Base-by-base conservation (phyloP, 1,140 invertebrate genomes). In the Drosophila virilis region DNA sequence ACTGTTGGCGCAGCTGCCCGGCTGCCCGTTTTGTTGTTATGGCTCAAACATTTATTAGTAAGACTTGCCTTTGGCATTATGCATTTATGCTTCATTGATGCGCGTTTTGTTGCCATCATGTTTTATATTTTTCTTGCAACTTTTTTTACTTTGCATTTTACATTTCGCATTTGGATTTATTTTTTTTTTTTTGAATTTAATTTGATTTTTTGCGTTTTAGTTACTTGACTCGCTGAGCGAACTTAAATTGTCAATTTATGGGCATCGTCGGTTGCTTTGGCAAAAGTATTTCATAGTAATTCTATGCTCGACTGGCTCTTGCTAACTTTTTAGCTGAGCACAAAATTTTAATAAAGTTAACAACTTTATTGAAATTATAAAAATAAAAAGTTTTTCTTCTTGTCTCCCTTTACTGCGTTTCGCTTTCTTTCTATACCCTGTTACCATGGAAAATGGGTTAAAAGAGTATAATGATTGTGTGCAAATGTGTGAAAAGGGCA, bases 171-270 rank as follows among this genome's bases (percentile, higher is more conserved):
- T 48, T 35, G 43, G 22, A 28, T 28, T 4, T 28, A 5, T 28
- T 28, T 28, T 4, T 28, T 28, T 28, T 28, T 28, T 28, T 28
- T 5, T 5, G 0, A 28, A 28, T 28, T 28, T 28, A 5, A 28
- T 28, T 28, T 28, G 22, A 28, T 28, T 28, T 52, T 61, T 52
- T 61, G 38, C 42, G 43, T 35, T 75, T 60, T 67, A 52, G 43
- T 67, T 64, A 71, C 67, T 71, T 54, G 60, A 71, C 45, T 75
- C 57, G 43, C 59, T 74, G 73, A 70, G 48, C 50, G 73, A 88
- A 89, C 76, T 89, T 88, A 89, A 88, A 88, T 88, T 88, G 83
- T 88, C 83, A 88, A 88, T 88, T 88, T 88, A 79, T 82, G 82
- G 76, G 62, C 71, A 65, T 71, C 80, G 81, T 74, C 58, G 69